A percentile compares a stretch with the other conserved stretches of the same genome.
These are phyloP conservation scores for Spongilla lacustris DNA, from an alignment of 37 sponge, comb jelly and placozoan genomes.

Conservation along the genomic window DNA sequence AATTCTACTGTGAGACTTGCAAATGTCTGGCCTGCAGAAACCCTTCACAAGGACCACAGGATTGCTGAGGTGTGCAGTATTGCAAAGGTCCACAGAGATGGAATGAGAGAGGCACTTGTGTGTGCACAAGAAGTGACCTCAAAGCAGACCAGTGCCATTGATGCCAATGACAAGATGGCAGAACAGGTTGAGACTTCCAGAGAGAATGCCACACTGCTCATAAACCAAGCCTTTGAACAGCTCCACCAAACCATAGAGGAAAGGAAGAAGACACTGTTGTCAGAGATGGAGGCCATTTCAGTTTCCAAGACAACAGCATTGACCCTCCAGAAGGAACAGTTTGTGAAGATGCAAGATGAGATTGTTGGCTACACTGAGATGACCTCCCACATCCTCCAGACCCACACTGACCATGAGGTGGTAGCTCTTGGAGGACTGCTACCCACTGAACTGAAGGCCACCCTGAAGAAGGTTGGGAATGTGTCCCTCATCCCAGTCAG, in stretches of 20 bases:
- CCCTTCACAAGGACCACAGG: slow-evolving; percentile 2
- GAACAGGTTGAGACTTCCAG: not conserved
- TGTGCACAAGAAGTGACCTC: not conserved
- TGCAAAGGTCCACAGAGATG: not conserved
- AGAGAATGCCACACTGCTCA: not conserved
- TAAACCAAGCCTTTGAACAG: not conserved
- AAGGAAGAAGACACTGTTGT: not conserved
- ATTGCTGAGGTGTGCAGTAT: not conserved
- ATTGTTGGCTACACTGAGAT: not conserved
- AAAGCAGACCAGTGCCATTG: slow-evolving; percentile 3
- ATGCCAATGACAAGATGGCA: not conserved
- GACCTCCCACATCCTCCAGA: not conserved
- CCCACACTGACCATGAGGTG: not conserved
- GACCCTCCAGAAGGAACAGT: not conserved
- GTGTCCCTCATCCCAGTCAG: not conserved
- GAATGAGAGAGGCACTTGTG: not conserved
- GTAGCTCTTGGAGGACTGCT: not conserved
- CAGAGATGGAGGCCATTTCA: slow-evolving; percentile 1
- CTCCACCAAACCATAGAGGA: not conserved
- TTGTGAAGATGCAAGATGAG: not conserved
- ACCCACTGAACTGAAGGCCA: not conserved
- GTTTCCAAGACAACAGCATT: not conserved
- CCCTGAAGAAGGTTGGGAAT: not conserved
- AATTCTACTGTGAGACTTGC: slow-evolving; percentile 24
- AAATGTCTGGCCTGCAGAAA: not conserved